Evolutionary conservation across 2,888 invertebrate genomes (phyloP).

Genomic region (Eupithecia exiguata): DNA sequence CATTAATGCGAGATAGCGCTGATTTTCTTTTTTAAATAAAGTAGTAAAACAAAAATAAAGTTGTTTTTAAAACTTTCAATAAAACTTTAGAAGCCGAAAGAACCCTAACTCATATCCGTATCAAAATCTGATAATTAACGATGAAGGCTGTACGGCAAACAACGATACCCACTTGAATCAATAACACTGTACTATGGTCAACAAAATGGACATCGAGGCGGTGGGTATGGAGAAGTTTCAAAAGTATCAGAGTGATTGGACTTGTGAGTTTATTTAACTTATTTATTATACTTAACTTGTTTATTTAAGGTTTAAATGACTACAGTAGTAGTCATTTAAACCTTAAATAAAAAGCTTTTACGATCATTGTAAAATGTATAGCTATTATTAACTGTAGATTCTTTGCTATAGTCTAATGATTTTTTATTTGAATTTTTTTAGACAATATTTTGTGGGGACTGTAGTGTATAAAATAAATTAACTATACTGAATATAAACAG

Average conservation of each 20-base stretch:
- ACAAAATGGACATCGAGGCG: conserved; percentile 46
- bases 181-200: conserved; percentile 7
- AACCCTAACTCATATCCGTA: conserved; percentile 27
- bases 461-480: no score
- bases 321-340: conserved; percentile 40
- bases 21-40: no score
- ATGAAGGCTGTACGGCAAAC: conserved; percentile 23
- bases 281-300: no score
- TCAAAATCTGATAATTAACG: conserved; percentile 17
- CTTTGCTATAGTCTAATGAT: no score
- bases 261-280: no score
- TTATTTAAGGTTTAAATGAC: no score
- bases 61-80: no score
- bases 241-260: conserved; percentile 53
- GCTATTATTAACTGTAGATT: background rate
- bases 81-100: background rate
- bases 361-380: background rate
- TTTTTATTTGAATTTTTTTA: no score
- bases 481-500: no score
- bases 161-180: conserved; percentile 27
- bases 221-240: conserved; percentile 46
- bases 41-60: no score
- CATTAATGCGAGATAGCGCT: no score
- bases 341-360: background rate
- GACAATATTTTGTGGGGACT: no score